These are phyloP conservation scores for Epirrhoe alternata DNA, from an alignment of 2,888 invertebrate genomes.

Conservation along the genomic window DNA sequence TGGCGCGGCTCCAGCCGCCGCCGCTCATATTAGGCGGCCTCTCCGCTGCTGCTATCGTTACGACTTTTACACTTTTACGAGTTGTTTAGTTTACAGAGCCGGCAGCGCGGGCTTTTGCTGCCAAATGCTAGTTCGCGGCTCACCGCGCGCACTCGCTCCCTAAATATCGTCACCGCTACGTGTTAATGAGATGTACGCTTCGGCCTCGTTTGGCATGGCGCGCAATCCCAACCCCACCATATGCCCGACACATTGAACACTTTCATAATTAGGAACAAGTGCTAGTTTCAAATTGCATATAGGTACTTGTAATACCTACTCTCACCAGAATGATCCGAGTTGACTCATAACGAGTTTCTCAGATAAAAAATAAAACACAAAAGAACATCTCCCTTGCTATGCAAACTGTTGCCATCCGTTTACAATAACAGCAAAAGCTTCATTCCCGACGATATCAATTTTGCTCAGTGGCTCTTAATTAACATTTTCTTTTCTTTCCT, in stretches of 20 bases:
- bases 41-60: conserved; percentile 76
- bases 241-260: conserved; percentile 14
- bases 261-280: conserved; percentile 6
- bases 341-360: conserved; percentile 29
- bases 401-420: conserved; percentile 69
- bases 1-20: conserved; percentile 80
- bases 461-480: conserved; percentile 83
- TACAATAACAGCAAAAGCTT: conserved; percentile 73
- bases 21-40: conserved; percentile 81
- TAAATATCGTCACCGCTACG: conserved; percentile 74
- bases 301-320: background rate
- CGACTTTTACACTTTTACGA: conserved; percentile 85
- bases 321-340: conserved; percentile 2
- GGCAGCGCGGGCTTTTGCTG: conserved; percentile 73
- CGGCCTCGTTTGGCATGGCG: conserved; percentile 72
- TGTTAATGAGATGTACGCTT: conserved; percentile 80
- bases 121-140: conserved; percentile 84
- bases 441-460: conserved; percentile 79
- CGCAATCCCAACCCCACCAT: conserved; percentile 33
- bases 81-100: conserved; percentile 82
- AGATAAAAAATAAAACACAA: conserved; percentile 46
- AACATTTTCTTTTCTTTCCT: conserved; percentile 84
- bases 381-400: conserved; percentile 48
- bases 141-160: conserved; percentile 75
- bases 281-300: conserved; percentile 11